phyloP scores from a whole-genome alignment of 2,113 vertebrate species.

The Ammodytes marinus region DNA sequence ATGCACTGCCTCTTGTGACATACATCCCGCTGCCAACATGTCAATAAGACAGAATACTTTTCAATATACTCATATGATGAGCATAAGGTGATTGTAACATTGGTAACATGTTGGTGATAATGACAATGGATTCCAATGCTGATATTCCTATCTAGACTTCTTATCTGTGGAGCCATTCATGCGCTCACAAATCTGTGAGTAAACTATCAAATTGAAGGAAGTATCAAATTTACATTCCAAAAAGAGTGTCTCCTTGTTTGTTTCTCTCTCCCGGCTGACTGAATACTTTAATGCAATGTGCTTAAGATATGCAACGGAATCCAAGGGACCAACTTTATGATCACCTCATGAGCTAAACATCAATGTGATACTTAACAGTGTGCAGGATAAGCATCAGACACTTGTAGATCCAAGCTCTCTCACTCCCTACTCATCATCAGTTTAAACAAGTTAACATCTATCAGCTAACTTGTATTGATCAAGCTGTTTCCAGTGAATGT shows the following conservation, averaged over 20 bases:
- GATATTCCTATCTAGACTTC: constrained; percentile 25
- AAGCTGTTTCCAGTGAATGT: constrained; percentile 76
- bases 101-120: constrained; percentile 71
- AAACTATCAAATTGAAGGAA: constrained; percentile 48
- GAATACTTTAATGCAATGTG: constrained; percentile 64
- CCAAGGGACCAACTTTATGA: constrained; percentile 84
- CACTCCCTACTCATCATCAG: constrained; percentile 58
- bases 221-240: constrained; percentile 79
- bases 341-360: constrained; percentile 81
- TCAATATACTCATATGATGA: constrained; percentile 54
- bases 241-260: constrained; percentile 61
- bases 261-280: constrained; percentile 38
- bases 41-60: constrained; percentile 57
- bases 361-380: constrained; percentile 72
- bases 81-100: constrained; percentile 86
- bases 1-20: constrained; percentile 80
- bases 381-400: constrained; percentile 63
- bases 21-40: constrained; percentile 68
- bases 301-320: constrained; percentile 62
- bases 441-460: constrained; percentile 37
- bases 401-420: constrained; percentile 66
- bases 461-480: constrained; percentile 59
- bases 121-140: constrained; percentile 34
- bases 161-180: constrained; percentile 43
- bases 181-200: constrained; percentile 36